phyloP scores from a whole-genome alignment of 2,113 vertebrate genomes.

The Chlamydotis undulata region DNA sequence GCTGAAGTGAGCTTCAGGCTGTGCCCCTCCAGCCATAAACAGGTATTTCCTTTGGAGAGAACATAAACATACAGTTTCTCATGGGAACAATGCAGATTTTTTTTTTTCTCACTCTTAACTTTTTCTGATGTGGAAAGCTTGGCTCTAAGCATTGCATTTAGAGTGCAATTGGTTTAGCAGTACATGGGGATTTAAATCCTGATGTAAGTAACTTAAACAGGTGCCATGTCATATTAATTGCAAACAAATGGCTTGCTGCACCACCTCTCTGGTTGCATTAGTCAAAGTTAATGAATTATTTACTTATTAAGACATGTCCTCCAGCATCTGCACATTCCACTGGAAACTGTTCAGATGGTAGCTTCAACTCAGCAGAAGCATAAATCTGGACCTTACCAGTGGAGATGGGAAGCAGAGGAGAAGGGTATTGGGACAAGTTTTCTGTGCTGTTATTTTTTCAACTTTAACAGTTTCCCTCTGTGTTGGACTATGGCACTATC shows the following conservation, averaged over 20 bases:
- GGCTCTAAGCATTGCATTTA: neutral
- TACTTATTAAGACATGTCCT: neutral
- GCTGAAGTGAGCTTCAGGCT: neutral
- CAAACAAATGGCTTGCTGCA: neutral
- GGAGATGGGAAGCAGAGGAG: neutral
- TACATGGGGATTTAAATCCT: neutral
- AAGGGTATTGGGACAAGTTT: neutral
- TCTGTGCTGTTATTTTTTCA: neutral
- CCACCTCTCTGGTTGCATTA: neutral
- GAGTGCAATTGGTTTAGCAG: neutral
- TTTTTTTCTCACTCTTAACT: neutral
- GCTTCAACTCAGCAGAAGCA: neutral
- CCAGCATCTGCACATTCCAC: neutral
- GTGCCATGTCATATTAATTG: neutral
- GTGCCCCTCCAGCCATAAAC: neutral
- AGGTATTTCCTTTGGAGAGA: neutral
- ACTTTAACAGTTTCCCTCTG: neutral
- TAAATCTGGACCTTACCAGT: neutral
- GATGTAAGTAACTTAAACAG: neutral
- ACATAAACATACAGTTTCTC: neutral
- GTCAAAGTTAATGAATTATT: neutral
- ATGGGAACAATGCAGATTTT: neutral
- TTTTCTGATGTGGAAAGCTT: neutral
- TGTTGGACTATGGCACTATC: neutral
- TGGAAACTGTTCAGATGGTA: neutral